Evolutionary conservation across 2,113 vertebrate species (phyloP), one percentile per base, ranked within the genome.

Genomic region (Apteryx mantelli): DNA sequence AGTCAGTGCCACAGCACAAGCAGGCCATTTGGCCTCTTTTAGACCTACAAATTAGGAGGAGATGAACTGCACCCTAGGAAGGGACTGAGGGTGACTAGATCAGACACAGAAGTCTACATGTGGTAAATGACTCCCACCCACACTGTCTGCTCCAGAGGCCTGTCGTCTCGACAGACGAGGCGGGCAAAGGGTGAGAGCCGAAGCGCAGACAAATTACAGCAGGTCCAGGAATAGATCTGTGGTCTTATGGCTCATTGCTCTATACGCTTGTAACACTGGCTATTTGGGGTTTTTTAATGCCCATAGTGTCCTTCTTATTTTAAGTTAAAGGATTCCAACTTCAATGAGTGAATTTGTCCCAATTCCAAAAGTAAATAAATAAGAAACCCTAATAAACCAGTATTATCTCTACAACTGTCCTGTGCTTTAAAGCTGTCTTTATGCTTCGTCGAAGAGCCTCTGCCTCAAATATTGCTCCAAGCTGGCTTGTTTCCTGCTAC

Each of bases 401-500:
- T 55, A 64, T 56, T 48, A 58, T 34, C 9, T 81, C 32, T 60
- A 64, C 56, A 80, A 88, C 58, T 36, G 44, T 93, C 52, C 26
- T 34, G 8, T 26, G 36, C 30, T 84, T 26, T 74, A 52, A 88
- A 92, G 19, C 26, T 50, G 10, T 55, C 68, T 91, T 69, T 61
- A 46, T 60, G 66, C 36, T 86, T 87, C 17, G 55, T 53, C 26
- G 2, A 81, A 92, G 70, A 94, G 25, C 9, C 30, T 92, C 46
- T 93, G 80, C 60, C 79, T 73, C 52, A 75, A 88, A 88, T 85
- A 92, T 85, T 89, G 18, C 48, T 91, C n/a, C 75, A 95, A 71
- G 53, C 38, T 81, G 60, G 16, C 60, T 86, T 68, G 71, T 89
- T 94, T 93, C 85, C 89, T 88, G 42, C 73, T 68, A 55, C 58